phyloP scores from a whole-genome alignment of 1,140 invertebrate genomes.

The Atta colombica region DNA sequence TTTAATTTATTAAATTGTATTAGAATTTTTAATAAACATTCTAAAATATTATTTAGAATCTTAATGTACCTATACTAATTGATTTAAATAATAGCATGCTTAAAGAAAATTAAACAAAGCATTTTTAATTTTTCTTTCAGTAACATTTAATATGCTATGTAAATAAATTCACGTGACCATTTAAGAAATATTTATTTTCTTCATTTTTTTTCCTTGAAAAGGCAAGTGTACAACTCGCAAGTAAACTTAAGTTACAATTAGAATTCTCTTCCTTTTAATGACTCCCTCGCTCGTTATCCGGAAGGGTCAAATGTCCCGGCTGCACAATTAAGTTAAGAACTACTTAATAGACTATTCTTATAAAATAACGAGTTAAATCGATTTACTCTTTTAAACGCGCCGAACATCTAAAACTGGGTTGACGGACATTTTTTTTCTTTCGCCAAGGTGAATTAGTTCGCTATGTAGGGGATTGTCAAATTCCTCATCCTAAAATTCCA shows the following conservation, averaged over 20 bases:
- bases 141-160: not conserved
- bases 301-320: slow-evolving; percentile 31
- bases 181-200: not conserved
- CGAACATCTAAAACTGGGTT: slow-evolving; percentile 8
- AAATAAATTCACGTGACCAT: not conserved
- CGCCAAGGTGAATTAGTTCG: not conserved
- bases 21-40: not conserved
- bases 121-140: not conserved
- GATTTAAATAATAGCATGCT: not conserved
- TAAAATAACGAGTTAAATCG: slow-evolving; percentile 50
- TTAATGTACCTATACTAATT: not conserved
- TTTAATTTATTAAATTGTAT: slow-evolving; percentile 4
- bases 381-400: slow-evolving; percentile 26
- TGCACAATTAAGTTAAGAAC: slow-evolving; percentile 38
- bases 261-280: slow-evolving; percentile 37
- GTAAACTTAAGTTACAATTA: slow-evolving; percentile 26
- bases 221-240: slow-evolving; percentile 25
- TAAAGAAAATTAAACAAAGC: not conserved
- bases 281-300: slow-evolving; percentile 26
- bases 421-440: not conserved
- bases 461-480: no score
- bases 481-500: no score
- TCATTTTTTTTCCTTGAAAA: not conserved
- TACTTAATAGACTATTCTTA: slow-evolving; percentile 40
- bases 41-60: not conserved